phyloP scores from a whole-genome alignment of 2,113 vertebrate species.

The Gadus macrocephalus region DNA sequence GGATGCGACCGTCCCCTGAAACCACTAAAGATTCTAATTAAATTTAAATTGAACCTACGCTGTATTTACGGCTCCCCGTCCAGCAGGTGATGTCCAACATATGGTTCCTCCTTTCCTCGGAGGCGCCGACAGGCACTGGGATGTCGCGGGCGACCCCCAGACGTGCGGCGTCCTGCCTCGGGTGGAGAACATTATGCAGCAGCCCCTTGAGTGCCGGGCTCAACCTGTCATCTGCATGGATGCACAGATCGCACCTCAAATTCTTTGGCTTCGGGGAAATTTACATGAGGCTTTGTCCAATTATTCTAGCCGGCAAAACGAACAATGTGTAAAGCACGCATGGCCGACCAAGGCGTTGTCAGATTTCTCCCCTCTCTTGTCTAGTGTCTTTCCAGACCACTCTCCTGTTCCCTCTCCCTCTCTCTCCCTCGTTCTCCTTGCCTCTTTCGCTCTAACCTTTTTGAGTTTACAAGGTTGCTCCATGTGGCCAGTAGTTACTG shows the following conservation, averaged over 20 bases:
- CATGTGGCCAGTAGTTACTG: not conserved
- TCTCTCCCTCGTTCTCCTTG: conserved; percentile 41
- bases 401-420: not conserved
- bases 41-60: too few relatives aligned
- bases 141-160: conserved; percentile 37
- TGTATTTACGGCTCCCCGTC: not conserved
- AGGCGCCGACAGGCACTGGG: conserved; percentile 31
- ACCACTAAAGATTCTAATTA: too few relatives aligned
- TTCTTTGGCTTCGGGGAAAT: conserved; percentile 57
- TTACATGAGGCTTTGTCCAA: conserved; percentile 76
- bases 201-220: conserved; percentile 49
- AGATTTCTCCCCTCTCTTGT: conserved; percentile 17
- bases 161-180: too few relatives aligned
- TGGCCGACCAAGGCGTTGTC: conserved; percentile 49
- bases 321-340: conserved; percentile 54
- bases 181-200: conserved; percentile 43
- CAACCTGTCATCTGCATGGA: conserved; percentile 72
- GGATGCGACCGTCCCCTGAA: too few relatives aligned
- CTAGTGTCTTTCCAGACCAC: not conserved
- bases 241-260: conserved; percentile 70
- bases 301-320: conserved; percentile 61
- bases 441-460: not conserved
- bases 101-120: conserved; percentile 47
- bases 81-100: conserved; percentile 30
- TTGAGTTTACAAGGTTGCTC: not conserved